Evolutionary conservation across 2,113 vertebrate species (phyloP), one percentile per base, ranked within the genome.

Genomic region (Salvelinus sp.): DNA sequence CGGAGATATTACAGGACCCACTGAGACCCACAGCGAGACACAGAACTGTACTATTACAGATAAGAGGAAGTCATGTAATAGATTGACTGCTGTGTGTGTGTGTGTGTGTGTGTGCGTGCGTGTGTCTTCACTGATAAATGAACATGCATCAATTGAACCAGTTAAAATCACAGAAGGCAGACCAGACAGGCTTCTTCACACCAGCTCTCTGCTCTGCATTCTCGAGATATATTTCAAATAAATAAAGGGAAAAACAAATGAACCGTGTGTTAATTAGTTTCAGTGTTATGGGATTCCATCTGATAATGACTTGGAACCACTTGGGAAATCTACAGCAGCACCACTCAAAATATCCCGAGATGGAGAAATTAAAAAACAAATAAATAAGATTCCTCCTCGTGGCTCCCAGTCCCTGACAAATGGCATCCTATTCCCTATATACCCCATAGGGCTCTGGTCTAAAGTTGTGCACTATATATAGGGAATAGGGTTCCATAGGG

Each of bases 221-320:
- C 82, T 44, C 76, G 88, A 80, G 81, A 88, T 6, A 33, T 33
- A 33, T 1, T 81, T 85, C 84, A 74, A 77, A 82, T 77, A 87
- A 85, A 30, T 20, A 88, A 87, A 81, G 63, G 72, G 79, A 76
- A 86, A 89, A 83, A 82, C 90, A 90, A 90, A 88, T 87, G 87
- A 88, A 87, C 84, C 84, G 2, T 44, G 38, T 89, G 90, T 86
- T 91, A 90, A 92, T 92, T 92, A 92, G 85, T 69, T 22, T 44
- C 9, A 44, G 85, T 87, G 57, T 20, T 16, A 9, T 9, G 86
- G 85, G 86, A 77, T 87, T 65, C 84, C 20, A 76, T 79, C 78
- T 88, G 75, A 86, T 86, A 90, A 89, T 79, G 76, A 82, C 70
- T 33, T 82, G 22, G 1, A 12, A 75, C 69, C 86, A 66, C 82